Conservation (phyloP, 2,888 invertebrate species). For the Phalera bucephala region DNA sequence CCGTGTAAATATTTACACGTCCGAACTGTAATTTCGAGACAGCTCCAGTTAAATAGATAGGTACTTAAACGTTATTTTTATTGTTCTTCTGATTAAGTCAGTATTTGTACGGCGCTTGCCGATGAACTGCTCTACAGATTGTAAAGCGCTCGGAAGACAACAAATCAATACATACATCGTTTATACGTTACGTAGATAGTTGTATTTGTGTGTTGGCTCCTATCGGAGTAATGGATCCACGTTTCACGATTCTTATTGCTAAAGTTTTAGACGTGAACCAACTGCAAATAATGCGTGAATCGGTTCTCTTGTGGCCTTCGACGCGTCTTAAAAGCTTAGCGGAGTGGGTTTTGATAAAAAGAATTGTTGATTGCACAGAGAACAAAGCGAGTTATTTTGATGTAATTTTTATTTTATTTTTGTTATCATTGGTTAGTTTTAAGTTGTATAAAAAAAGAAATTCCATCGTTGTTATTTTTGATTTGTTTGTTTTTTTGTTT, state of each 20-base stretch:
- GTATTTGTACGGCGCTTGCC: conserved; percentile 9
- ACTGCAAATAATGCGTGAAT: conserved; percentile 19
- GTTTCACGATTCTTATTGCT: conserved; percentile 17
- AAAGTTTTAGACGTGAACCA: conserved; percentile 21
- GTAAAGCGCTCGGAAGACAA: conserved; percentile 14
- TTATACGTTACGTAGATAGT: conserved; percentile 2
- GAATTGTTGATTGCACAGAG: not conserved
- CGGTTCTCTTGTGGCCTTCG: conserved; percentile 1
- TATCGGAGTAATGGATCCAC: not conserved
- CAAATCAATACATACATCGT: conserved; percentile 22
- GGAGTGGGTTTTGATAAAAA: not conserved
- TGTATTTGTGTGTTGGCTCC: conserved; percentile 2
- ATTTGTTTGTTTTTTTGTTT: too few relatives aligned
- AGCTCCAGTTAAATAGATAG: conserved; percentile 15
- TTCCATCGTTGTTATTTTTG: too few relatives aligned
- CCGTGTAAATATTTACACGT: conserved; percentile 44
- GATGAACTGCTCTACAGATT: conserved; percentile 8
- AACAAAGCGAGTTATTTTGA: too few relatives aligned
- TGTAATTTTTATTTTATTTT: too few relatives aligned
- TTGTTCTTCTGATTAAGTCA: conserved; percentile 20
- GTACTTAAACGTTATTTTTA: conserved; percentile 26
- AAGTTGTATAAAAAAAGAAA: too few relatives aligned
- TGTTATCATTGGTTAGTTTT: too few relatives aligned
- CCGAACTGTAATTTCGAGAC: conserved; percentile 28
- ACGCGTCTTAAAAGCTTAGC: not conserved